These are phyloP conservation scores for Stomorhina lunata DNA, from an alignment of 2,888 invertebrate genomes.

Conservation along the genomic window DNA sequence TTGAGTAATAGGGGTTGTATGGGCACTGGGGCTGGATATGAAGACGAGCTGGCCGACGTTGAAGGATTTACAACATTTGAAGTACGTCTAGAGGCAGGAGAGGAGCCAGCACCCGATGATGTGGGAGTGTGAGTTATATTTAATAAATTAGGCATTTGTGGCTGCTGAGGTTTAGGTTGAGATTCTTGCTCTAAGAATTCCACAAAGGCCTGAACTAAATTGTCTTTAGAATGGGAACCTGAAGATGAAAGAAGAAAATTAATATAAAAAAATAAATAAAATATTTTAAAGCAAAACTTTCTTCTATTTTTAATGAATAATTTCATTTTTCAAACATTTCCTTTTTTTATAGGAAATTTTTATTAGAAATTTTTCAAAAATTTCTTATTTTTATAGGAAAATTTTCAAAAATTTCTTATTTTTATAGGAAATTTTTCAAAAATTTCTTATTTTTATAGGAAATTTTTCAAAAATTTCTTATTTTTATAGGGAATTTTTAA, in stretches of 20 bases:
- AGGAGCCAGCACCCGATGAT: background rate
- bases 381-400: too few relatives aligned
- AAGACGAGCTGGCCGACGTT: constrained; percentile 11
- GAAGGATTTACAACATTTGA: constrained; percentile 44
- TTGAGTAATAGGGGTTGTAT: constrained; percentile 75
- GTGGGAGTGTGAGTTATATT: constrained; percentile 69
- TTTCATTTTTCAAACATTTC: too few relatives aligned
- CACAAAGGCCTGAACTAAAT: constrained; percentile 79
- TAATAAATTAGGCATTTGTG: constrained; percentile 75
- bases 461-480: too few relatives aligned
- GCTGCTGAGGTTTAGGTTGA: constrained; percentile 73
- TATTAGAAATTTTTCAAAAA: too few relatives aligned
- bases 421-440: too few relatives aligned
- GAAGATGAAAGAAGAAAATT: background rate
- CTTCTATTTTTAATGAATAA: too few relatives aligned
- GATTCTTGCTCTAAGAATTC: constrained; percentile 79
- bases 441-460: too few relatives aligned
- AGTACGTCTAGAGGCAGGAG: constrained; percentile 48
- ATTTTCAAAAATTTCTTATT: too few relatives aligned
- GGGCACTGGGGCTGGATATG: constrained; percentile 62
- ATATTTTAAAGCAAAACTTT: too few relatives aligned
- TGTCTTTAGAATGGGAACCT: constrained; percentile 74
- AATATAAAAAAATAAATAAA: background rate
- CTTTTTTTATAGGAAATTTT: too few relatives aligned
- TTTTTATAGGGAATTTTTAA: too few relatives aligned